Conservation (phyloP, 1,140 invertebrate genomes). For the Magallana ariakensis region DNA sequence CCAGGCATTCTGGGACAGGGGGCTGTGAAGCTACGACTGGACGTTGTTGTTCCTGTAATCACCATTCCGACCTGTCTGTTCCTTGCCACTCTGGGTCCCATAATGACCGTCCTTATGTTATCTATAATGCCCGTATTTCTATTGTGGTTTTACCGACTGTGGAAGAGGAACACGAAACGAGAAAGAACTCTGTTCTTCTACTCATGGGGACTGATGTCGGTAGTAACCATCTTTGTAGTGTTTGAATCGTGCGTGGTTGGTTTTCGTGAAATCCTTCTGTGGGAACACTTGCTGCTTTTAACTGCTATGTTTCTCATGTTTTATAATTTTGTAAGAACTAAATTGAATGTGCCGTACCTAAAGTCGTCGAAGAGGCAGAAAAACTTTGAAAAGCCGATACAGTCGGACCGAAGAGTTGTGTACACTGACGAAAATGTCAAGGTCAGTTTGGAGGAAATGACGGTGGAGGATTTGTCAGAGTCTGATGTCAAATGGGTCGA, state of each 20-base stretch:
- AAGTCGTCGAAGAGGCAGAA: conserved; percentile 36
- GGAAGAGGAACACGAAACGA: conserved; percentile 51
- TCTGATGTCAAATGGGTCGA: conserved; percentile 71
- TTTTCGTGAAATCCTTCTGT: conserved; percentile 73
- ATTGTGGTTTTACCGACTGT: conserved; percentile 66
- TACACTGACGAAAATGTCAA: conserved; percentile 37
- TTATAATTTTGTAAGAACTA: conserved; percentile 66
- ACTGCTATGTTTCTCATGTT: conserved; percentile 69
- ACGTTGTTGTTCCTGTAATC: conserved; percentile 70
- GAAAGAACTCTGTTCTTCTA: conserved; percentile 72
- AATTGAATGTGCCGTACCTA: conserved; percentile 47
- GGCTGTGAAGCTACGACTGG: conserved; percentile 69
- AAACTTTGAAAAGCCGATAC: conserved; percentile 14
- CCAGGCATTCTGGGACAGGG: conserved; percentile 69
- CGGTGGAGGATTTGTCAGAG: conserved; percentile 41
- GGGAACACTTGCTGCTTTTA: conserved; percentile 71
- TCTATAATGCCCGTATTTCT: conserved; percentile 68
- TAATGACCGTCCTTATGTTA: conserved; percentile 66
- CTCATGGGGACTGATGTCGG: conserved; percentile 71
- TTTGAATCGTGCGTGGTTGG: conserved; percentile 69
- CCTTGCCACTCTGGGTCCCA: conserved; percentile 66
- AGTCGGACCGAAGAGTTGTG: conserved; percentile 28
- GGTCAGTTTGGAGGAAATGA: conserved; percentile 48
- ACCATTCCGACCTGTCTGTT: conserved; percentile 66
- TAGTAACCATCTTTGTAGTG: conserved; percentile 67